phyloP scores from a whole-genome alignment of 2,888 invertebrate genomes.

The Idaea dimidiata region DNA sequence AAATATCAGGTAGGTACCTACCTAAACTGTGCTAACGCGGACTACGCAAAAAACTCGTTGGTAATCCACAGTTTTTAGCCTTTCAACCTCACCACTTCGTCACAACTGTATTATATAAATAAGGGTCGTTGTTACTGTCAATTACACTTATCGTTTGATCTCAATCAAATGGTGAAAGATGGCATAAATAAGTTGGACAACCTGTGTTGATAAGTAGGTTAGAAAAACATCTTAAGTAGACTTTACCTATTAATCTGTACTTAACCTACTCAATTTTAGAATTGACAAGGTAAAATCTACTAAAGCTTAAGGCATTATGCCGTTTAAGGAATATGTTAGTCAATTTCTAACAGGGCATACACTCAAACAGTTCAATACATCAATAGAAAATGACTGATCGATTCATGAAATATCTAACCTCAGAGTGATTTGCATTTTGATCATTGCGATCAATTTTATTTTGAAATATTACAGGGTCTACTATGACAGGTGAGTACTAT shows the following conservation, averaged over 20 bases:
- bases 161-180: no score
- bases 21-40: no score
- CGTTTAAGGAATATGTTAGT: background rate
- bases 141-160: no score
- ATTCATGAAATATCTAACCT: conserved; percentile 8
- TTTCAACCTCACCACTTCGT: no score
- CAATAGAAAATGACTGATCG: conserved; percentile 13
- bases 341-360: background rate
- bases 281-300: background rate
- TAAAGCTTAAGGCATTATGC: background rate
- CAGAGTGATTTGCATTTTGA: conserved; percentile 12
- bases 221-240: background rate
- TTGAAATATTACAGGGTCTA: conserved; percentile 12
- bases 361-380: background rate
- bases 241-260: background rate
- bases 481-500: background rate
- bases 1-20: no score
- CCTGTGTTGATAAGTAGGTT: no score
- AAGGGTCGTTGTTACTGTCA: no score
- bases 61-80: no score
- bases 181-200: no score
- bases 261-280: background rate
- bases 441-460: conserved; percentile 11
- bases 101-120: no score
- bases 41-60: no score